These are phyloP conservation scores for Phyllostomus hastatus DNA, from an alignment of 2,113 vertebrate genomes.

Conservation along the genomic window DNA sequence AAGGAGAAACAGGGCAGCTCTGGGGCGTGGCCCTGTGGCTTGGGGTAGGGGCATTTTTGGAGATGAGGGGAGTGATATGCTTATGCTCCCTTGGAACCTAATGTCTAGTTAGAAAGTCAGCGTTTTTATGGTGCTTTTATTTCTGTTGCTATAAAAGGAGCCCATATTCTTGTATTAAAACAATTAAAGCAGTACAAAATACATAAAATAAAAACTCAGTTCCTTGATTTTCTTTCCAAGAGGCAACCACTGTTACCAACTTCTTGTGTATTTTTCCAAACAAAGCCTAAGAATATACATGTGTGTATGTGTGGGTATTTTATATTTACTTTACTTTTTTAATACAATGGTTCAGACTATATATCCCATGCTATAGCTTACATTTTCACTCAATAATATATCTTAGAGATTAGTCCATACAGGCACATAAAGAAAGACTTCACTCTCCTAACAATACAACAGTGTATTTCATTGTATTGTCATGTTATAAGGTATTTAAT, in stretches of 20 bases:
- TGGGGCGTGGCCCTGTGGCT: not conserved
- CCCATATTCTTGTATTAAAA: not conserved
- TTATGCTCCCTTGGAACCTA: not conserved
- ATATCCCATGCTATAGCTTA: not conserved
- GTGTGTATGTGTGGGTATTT: not conserved
- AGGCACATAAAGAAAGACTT: not conserved
- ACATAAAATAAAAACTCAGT: not conserved
- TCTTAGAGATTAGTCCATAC: not conserved
- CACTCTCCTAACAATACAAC: not conserved
- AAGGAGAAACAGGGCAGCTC: not conserved
- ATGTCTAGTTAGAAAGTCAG: not conserved
- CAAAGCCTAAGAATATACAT: not conserved
- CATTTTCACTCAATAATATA: not conserved
- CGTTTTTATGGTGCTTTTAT: not conserved
- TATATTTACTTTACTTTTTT: not conserved
- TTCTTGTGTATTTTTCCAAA: not conserved
- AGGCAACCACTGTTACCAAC: not conserved
- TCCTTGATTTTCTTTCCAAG: not conserved
- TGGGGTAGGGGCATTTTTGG: not conserved
- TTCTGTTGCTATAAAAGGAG: constrained; percentile 27
- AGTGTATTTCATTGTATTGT: not conserved
- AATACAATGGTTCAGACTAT: not conserved
- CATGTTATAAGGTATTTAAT: not conserved
- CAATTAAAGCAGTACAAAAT: constrained; percentile 20
- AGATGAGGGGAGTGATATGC: not conserved